These are phyloP conservation scores for Rhagologus leucostigma DNA, from an alignment of 2,113 vertebrate species.

Conservation along the genomic window DNA sequence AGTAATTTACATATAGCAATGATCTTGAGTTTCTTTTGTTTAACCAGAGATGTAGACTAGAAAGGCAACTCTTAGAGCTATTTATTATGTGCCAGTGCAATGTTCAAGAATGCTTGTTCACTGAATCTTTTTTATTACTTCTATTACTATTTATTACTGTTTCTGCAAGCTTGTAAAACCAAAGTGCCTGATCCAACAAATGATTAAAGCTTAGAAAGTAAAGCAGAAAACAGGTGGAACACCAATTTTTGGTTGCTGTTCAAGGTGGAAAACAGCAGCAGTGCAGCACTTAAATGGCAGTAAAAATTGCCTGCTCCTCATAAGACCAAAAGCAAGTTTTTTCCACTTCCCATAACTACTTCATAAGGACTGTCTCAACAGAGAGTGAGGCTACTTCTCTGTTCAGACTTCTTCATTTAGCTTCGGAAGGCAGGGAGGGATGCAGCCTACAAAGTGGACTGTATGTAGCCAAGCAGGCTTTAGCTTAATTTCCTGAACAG, in stretches of 20 bases:
- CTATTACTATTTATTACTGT: neutral
- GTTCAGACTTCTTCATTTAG: neutral
- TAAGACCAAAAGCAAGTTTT: neutral
- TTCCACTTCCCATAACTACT: neutral
- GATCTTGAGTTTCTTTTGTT: neutral
- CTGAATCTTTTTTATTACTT: neutral
- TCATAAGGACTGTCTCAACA: neutral
- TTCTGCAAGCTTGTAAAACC: neutral
- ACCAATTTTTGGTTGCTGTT: neutral
- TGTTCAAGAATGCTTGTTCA: neutral
- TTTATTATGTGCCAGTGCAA: neutral
- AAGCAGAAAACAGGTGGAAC: neutral
- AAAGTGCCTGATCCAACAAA: neutral
- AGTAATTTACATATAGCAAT: neutral
- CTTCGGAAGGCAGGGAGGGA: neutral
- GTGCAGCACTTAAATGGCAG: neutral
- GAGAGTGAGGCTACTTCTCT: neutral
- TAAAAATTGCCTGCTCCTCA: neutral
- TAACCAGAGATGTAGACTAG: neutral
- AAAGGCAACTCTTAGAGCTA: neutral
- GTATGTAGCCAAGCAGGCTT: neutral
- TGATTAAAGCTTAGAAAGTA: neutral
- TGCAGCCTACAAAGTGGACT: neutral
- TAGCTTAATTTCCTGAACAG: neutral
- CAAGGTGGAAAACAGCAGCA: neutral